Evolutionary conservation across 1,140 invertebrate genomes (phyloP).

Genomic region (Sycobia sp.): DNA sequence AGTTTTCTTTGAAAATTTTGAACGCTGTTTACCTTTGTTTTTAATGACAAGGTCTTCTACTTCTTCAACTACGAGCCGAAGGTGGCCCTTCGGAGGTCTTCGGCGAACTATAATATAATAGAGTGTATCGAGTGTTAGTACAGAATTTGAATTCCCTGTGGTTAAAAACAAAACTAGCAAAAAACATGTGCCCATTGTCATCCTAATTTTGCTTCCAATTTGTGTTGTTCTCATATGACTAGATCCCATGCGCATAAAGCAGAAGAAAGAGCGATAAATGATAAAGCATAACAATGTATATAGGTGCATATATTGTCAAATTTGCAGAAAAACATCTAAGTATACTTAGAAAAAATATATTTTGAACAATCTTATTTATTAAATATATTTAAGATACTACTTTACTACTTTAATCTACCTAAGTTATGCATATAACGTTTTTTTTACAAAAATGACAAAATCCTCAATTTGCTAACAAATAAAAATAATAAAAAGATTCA

Average conservation of each 20-base stretch:
- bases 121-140: slow-evolving; percentile 50
- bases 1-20: slow-evolving; percentile 9
- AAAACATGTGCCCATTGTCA: slow-evolving; percentile 20
- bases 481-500: too few relatives aligned
- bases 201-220: background rate
- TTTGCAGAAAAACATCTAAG: background rate
- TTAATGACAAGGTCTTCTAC: slow-evolving; percentile 53
- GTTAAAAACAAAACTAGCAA: slow-evolving; percentile 1
- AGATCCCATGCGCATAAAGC: slow-evolving; percentile 11
- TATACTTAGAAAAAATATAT: too few relatives aligned
- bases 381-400: too few relatives aligned
- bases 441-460: background rate
- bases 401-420: too few relatives aligned
- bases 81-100: slow-evolving; percentile 54
- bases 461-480: too few relatives aligned
- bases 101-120: slow-evolving; percentile 63
- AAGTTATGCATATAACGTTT: background rate
- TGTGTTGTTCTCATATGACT: slow-evolving; percentile 6
- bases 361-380: too few relatives aligned
- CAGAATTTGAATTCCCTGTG: background rate
- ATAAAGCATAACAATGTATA: slow-evolving; percentile 13
- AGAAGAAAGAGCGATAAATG: slow-evolving; percentile 16
- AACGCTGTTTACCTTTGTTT: slow-evolving; percentile 50
- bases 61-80: slow-evolving; percentile 57
- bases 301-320: background rate